Evolutionary conservation across 2,888 invertebrate genomes (phyloP).

Genomic region (Apamea epomidion): DNA sequence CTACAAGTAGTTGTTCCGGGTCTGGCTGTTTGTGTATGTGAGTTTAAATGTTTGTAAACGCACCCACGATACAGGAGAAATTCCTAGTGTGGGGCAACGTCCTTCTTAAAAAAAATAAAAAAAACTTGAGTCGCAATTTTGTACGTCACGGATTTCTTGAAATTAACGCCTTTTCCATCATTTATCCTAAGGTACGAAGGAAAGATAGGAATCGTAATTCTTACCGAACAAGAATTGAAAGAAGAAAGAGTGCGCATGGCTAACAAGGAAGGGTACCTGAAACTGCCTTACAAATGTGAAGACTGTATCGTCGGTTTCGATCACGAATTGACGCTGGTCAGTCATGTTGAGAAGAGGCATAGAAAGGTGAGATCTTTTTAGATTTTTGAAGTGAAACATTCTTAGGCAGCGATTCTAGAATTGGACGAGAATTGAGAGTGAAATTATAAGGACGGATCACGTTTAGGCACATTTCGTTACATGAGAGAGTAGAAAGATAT

Average conservation of each 20-base stretch:
- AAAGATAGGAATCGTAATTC: conserved; percentile 73
- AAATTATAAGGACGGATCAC: no score
- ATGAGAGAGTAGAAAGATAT: no score
- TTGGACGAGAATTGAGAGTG: no score
- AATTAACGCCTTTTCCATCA: background rate
- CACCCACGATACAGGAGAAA: no score
- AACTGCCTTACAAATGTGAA: conserved; percentile 81
- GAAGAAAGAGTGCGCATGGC: conserved; percentile 75
- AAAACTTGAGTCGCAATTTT: background rate
- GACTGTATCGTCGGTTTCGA: conserved; percentile 82
- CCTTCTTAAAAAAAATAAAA: no score
- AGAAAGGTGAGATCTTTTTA: conserved; percentile 68
- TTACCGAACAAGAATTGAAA: conserved; percentile 74
- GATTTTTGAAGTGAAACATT: background rate
- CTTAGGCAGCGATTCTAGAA: no score
- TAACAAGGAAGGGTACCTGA: conserved; percentile 74
- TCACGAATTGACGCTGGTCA: conserved; percentile 76
- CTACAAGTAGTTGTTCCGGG: no score
- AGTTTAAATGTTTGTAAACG: no score
- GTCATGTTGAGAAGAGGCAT: conserved; percentile 80
- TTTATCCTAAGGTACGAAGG: conserved; percentile 69
- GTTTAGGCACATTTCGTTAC: no score
- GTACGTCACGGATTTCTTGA: background rate
- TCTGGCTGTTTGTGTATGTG: no score
- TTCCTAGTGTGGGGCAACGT: no score